Conservation (phyloP, 2,888 invertebrate genomes). For the Ichneumoninae sp. region DNA sequence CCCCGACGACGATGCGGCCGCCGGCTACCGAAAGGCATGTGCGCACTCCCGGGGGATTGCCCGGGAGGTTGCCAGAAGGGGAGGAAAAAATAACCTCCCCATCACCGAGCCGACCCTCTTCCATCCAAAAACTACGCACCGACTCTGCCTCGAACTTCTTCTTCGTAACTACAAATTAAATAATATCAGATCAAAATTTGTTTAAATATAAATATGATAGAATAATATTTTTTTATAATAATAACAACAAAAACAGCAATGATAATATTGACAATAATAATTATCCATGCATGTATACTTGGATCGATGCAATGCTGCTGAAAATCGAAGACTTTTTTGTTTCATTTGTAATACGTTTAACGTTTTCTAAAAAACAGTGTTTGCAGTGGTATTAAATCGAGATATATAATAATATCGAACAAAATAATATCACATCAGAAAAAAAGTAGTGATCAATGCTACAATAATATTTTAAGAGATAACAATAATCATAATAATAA, state of each 20-base stretch:
- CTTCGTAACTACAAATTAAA: constrained; percentile 21
- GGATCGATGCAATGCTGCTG: too few relatives aligned
- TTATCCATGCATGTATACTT: too few relatives aligned
- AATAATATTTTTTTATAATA: neutral
- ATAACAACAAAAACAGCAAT: too few relatives aligned
- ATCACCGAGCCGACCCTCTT: constrained; percentile 45
- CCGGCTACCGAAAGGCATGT: constrained; percentile 77
- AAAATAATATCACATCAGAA: too few relatives aligned
- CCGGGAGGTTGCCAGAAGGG: constrained; percentile 57
- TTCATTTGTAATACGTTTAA: too few relatives aligned
- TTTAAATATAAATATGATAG: neutral
- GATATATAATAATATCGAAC: too few relatives aligned
- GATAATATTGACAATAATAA: too few relatives aligned
- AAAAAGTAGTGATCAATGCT: too few relatives aligned
- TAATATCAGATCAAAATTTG: neutral
- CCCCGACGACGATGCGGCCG: constrained; percentile 58
- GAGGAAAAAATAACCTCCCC: constrained; percentile 30
- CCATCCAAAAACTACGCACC: constrained; percentile 21
- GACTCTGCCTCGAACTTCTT: constrained; percentile 25
- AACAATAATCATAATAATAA: too few relatives aligned
- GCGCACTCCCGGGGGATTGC: constrained; percentile 70
- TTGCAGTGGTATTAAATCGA: neutral
- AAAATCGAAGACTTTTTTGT: too few relatives aligned
- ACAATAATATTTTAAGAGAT: too few relatives aligned
- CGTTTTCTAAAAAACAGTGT: neutral